Evolutionary conservation across 1,140 invertebrate genomes (phyloP).

Genomic region (Conus betulinus): DNA sequence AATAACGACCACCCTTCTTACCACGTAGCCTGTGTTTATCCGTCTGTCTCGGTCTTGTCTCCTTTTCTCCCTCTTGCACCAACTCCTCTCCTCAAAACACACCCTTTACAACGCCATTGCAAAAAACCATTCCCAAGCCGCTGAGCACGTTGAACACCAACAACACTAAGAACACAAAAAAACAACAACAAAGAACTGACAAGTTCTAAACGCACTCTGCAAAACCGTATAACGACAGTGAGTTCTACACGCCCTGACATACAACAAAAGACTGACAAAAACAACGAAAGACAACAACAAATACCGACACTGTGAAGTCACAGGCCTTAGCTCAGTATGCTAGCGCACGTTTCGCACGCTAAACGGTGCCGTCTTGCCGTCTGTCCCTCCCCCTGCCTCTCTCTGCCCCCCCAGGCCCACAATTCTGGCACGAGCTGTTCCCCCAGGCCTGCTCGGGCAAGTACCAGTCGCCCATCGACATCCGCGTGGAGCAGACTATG

Average conservation of each 20-base stretch:
- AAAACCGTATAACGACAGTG: too few relatives aligned
- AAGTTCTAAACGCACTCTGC: too few relatives aligned
- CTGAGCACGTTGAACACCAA: background rate
- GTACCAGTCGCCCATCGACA: conserved; percentile 70
- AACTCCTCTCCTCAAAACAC: background rate
- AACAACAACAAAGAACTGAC: too few relatives aligned
- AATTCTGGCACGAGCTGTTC: conserved; percentile 65
- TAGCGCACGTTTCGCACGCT: too few relatives aligned
- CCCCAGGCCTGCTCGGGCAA: conserved; percentile 63
- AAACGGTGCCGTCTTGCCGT: background rate
- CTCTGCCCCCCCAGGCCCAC: conserved; percentile 54
- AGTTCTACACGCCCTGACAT: too few relatives aligned
- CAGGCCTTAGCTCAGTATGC: too few relatives aligned
- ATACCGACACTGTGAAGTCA: too few relatives aligned
- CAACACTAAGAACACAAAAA: too few relatives aligned
- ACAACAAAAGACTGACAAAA: too few relatives aligned
- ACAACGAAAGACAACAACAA: too few relatives aligned
- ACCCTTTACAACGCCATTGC: background rate
- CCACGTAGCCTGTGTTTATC: background rate
- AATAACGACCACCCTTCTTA: too few relatives aligned
- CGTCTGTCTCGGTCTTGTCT: background rate
- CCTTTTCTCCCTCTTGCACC: background rate
- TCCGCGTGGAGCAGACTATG: conserved; percentile 55
- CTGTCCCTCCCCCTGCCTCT: background rate
- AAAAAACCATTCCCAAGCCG: background rate